phyloP scores from a whole-genome alignment of 2,797 vertebrate genomes.

The Merluccius polli region DNA sequence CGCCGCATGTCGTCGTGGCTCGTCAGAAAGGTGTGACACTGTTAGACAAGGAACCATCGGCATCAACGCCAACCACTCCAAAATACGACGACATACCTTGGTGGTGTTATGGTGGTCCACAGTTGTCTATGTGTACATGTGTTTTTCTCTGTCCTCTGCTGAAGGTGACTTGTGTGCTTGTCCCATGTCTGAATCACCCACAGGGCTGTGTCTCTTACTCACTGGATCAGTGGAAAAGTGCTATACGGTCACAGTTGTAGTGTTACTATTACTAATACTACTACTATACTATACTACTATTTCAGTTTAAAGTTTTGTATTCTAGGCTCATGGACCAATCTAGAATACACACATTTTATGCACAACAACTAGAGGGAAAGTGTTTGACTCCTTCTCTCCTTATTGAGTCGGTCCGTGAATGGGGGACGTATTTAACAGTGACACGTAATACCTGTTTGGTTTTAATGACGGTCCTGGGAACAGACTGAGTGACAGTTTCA shows the following conservation, averaged over 20 bases:
- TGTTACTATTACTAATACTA: neutral
- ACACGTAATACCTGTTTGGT: neutral
- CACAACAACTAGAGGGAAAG: neutral
- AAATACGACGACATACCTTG: neutral
- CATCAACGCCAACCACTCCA: too few relatives aligned
- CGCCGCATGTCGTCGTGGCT: too few relatives aligned
- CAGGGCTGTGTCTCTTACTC: neutral
- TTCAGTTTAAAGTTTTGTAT: neutral
- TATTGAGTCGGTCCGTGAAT: neutral
- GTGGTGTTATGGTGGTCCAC: neutral
- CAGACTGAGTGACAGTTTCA: slow-evolving; percentile 28
- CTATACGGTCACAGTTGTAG: neutral
- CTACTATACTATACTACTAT: neutral
- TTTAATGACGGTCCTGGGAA: neutral
- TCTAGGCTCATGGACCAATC: neutral
- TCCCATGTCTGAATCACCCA: neutral
- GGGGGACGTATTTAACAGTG: slow-evolving; percentile 4
- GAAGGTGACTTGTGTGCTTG: neutral
- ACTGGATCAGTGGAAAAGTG: neutral
- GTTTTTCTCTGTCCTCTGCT: neutral
- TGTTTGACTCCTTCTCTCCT: neutral
- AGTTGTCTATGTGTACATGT: neutral
- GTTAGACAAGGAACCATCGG: too few relatives aligned
- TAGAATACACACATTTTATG: neutral
- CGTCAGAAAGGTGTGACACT: neutral